These are phyloP conservation scores for Oscheius onirici DNA, from an alignment of 2,888 invertebrate species.

Conservation along the genomic window DNA sequence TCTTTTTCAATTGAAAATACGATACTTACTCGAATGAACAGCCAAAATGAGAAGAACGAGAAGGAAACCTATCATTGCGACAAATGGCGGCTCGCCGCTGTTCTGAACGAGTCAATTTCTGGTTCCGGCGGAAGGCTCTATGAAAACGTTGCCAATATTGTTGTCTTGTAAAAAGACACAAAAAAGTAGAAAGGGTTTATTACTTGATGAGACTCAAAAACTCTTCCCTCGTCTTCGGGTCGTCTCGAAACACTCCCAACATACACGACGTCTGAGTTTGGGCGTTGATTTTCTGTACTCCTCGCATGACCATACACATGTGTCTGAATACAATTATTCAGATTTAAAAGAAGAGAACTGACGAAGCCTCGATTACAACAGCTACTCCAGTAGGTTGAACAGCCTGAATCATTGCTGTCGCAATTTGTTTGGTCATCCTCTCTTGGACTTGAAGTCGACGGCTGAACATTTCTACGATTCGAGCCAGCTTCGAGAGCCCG, in stretches of 20 bases:
- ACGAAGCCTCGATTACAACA: slow-evolving; percentile 99
- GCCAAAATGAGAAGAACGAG: too few relatives aligned
- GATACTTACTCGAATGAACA: too few relatives aligned
- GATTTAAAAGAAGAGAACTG: slow-evolving; percentile 73
- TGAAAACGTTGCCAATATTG: too few relatives aligned
- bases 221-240: slow-evolving; percentile 98
- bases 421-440: slow-evolving; percentile 95
- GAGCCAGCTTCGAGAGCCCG: slow-evolving; percentile 94
- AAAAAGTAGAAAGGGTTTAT: not conserved
- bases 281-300: slow-evolving; percentile 98
- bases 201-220: slow-evolving; percentile 83
- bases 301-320: slow-evolving; percentile 99
- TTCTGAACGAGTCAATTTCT: too few relatives aligned
- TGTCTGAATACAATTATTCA: slow-evolving; percentile 78
- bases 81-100: too few relatives aligned
- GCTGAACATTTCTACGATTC: slow-evolving; percentile 97
- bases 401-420: slow-evolving; percentile 94
- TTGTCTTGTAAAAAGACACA: too few relatives aligned
- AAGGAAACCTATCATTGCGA: too few relatives aligned
- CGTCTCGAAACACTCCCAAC: slow-evolving; percentile 96
- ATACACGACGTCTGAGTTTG: slow-evolving; percentile 98
- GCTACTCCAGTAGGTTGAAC: slow-evolving; percentile 96
- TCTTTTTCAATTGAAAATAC: too few relatives aligned
- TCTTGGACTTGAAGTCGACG: slow-evolving; percentile 97
- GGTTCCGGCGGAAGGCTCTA: too few relatives aligned